Percentiles rank a stretch among this genome's conserved stretches.
These are phyloP conservation scores for Sebastes trivittatus DNA, from an alignment of 2,797 vertebrate genomes.

Conservation along the genomic window DNA sequence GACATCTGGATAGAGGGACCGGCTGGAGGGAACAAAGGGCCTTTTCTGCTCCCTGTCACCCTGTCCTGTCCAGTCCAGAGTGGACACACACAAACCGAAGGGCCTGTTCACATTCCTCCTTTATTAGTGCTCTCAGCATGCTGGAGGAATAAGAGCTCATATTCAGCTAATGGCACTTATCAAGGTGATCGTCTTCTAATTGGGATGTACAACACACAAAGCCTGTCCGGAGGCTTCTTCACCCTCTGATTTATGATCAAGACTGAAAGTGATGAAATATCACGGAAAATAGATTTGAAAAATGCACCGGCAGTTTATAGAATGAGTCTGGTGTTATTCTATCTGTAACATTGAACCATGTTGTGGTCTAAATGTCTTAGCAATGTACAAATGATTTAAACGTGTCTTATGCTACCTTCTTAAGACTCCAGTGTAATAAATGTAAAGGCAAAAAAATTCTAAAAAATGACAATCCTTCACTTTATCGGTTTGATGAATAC, in stretches of 20 bases:
- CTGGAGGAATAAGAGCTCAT: slow-evolving; percentile 7
- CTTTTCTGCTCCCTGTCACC: slow-evolving; percentile 57
- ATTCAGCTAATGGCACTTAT: slow-evolving; percentile 8
- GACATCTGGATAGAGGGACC: slow-evolving; percentile 51
- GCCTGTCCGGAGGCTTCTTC: not conserved
- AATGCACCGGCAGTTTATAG: not conserved
- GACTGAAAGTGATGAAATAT: not conserved
- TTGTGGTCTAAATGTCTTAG: too few relatives aligned
- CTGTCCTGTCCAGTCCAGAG: slow-evolving; percentile 13
- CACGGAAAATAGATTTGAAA: not conserved
- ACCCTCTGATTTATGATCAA: not conserved
- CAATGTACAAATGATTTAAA: not conserved
- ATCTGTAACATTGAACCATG: not conserved
- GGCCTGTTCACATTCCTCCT: slow-evolving; percentile 29
- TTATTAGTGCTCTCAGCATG: slow-evolving; percentile 17
- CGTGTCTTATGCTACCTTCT: not conserved
- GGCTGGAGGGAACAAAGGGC: slow-evolving; percentile 47
- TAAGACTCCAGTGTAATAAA: not conserved
- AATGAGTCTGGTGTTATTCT: not conserved
- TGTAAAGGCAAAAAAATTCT: not conserved
- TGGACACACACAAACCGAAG: slow-evolving; percentile 21
- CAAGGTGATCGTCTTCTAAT: not conserved
- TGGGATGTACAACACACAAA: not conserved
- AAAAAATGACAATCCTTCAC: not conserved
- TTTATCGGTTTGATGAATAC: not conserved